A percentile compares a stretch with the other conserved stretches of the same genome.
phyloP scores from a whole-genome alignment of 2,888 invertebrate genomes.

The Polyploca ridens region DNA sequence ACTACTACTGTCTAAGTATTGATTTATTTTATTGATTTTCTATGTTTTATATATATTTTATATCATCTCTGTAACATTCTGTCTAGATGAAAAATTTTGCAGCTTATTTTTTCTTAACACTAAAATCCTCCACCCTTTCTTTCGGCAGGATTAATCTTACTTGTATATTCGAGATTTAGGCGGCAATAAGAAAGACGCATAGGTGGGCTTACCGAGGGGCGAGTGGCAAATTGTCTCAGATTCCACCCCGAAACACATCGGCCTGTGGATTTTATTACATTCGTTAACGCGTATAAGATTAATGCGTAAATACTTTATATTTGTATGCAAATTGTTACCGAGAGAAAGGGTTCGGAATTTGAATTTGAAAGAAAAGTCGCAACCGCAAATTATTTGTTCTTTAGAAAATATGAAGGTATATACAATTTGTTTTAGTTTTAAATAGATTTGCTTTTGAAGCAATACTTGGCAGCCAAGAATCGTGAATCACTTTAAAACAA shows the following conservation, averaged over 20 bases:
- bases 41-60: no score
- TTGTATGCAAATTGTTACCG: conserved; percentile 65
- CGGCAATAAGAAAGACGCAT: conserved; percentile 83
- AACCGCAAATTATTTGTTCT: conserved; percentile 23
- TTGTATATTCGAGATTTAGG: conserved; percentile 84
- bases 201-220: conserved; percentile 79
- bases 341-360: conserved; percentile 33
- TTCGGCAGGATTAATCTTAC: conserved; percentile 82
- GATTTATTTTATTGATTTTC: background rate
- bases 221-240: conserved; percentile 82
- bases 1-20: no score
- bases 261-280: conserved; percentile 79
- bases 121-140: conserved; percentile 72
- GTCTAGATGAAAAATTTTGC: conserved; percentile 16
- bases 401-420: conserved; percentile 12
- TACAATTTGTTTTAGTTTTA: background rate
- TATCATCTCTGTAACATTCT: no score
- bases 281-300: conserved; percentile 81
- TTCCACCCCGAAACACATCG: conserved; percentile 60
- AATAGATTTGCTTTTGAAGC: background rate
- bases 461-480: background rate
- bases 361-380: conserved; percentile 25
- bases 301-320: conserved; percentile 71
- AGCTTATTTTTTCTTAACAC: conserved; percentile 32
- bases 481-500: background rate